Percentiles rank a stretch among this genome's conserved stretches.
Evolutionary conservation across 2,797 vertebrate genomes (phyloP).

Genomic region (Sebastes goodei): DNA sequence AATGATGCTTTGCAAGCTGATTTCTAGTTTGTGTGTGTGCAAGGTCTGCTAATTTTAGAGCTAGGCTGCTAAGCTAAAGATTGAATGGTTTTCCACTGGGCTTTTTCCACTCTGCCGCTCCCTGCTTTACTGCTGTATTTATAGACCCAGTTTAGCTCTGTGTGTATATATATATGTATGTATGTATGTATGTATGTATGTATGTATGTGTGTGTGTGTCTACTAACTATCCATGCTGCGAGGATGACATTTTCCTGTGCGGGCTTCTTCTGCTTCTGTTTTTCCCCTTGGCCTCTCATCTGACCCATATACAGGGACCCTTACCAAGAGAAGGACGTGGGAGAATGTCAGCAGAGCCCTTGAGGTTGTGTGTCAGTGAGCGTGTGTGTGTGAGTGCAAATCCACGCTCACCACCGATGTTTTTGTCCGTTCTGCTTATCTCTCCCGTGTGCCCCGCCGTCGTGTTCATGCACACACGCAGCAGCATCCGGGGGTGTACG

Average conservation of each 20-base stretch:
- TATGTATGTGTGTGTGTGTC: not conserved
- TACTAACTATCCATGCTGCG: constrained; percentile 34
- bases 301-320: constrained; percentile 67
- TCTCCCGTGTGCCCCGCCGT: constrained; percentile 19
- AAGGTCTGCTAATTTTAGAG: constrained; percentile 48
- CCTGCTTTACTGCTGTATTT: constrained; percentile 62
- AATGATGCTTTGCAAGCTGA: constrained; percentile 14
- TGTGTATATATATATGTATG: not conserved
- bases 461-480: not conserved
- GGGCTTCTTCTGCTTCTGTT: constrained; percentile 47
- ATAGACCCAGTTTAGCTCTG: constrained; percentile 42
- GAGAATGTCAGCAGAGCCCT: constrained; percentile 76
- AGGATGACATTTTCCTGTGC: constrained; percentile 69
- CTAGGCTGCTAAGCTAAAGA: constrained; percentile 57
- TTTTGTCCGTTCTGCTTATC: constrained; percentile 37
- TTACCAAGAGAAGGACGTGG: constrained; percentile 52
- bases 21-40: not conserved
- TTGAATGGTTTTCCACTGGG: constrained; percentile 51
- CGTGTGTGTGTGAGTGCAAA: constrained; percentile 15
- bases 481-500: constrained; percentile 6
- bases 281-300: constrained; percentile 60
- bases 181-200: not conserved
- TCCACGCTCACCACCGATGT: constrained; percentile 16
- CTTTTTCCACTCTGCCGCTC: constrained; percentile 59
- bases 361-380: constrained; percentile 43